Conservation (phyloP, 1,140 invertebrate genomes). For the Drosophila funebris region DNA sequence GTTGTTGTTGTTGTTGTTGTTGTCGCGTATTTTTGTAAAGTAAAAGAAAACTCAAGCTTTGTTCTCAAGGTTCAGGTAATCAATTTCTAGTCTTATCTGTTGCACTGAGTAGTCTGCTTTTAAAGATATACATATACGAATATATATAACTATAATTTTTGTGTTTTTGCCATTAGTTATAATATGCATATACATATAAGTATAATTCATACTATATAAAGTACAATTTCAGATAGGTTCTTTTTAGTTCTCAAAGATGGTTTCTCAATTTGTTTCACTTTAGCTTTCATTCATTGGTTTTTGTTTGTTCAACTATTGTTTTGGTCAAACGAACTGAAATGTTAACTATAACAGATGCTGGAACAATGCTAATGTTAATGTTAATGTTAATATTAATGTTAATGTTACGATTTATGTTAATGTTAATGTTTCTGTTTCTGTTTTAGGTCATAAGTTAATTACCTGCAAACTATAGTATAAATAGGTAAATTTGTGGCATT, state of each 20-base stretch:
- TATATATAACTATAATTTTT: conserved; percentile 34
- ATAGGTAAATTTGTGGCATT: conserved; percentile 71
- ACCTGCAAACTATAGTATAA: conserved; percentile 61
- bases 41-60: conserved; percentile 77
- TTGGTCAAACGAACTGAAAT: conserved; percentile 40
- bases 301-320: conserved; percentile 27
- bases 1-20: conserved; percentile 5
- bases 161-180: conserved; percentile 15
- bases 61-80: conserved; percentile 82
- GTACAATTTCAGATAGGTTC: conserved; percentile 45
- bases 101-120: conserved; percentile 80
- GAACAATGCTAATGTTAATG: conserved; percentile 21
- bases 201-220: conserved; percentile 37
- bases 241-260: conserved; percentile 4
- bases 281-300: conserved; percentile 2
- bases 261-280: background rate
- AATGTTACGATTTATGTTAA: conserved; percentile 19
- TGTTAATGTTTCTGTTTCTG: conserved; percentile 17
- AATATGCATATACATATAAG: conserved; percentile 14
- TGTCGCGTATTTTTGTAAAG: conserved; percentile 42
- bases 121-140: conserved; percentile 38
- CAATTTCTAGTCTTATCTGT: conserved; percentile 82
- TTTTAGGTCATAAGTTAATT: conserved; percentile 42
- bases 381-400: conserved; percentile 3
- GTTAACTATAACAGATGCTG: conserved; percentile 38